Evolutionary conservation across 2,888 invertebrate genomes (phyloP), one percentile per base, ranked within the genome.

Genomic region (Matsumyia berberina): DNA sequence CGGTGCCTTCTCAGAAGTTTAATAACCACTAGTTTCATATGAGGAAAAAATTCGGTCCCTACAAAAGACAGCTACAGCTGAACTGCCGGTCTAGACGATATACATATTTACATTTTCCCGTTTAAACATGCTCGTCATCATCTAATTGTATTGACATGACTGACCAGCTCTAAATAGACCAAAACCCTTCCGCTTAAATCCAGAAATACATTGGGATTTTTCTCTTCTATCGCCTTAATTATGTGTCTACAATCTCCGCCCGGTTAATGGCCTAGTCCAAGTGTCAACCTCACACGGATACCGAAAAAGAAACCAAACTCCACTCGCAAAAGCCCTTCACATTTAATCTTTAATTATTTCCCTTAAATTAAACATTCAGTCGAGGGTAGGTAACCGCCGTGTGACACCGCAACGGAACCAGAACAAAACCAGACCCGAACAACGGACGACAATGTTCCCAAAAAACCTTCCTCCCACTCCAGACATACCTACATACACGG

Each of bases 261-360:
- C 19, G 42, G 39, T n/a, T 67, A 77, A 42, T 37, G 66, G 51
- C 35, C 55, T 12, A 67, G 17, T 58, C 74, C n/a, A 55, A 57
- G 37, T 58, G 51, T 67, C 66, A 33, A 66, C 58, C 57, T 31
- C 37, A 31, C 9, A 17, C n/a, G 39, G 9, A 58, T 46, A 11
- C 46, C 24, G 44, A 19, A 51, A 67, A 37, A 12, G 39, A 51
- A 69, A 67, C 53, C 33, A 33, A 55, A 51, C 24, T 31, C 67
- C 33, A 58, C 33, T n/a, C 35, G 29, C 42, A 51, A 37, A 60
- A 58, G 17, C 42, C 57, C 42, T n/a, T 42, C 66, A 82, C 62
- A 37, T 77, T 44, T 53, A 60, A 72, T 77, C 77, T 77, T 62
- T 77, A 77, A 82, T 82, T 77, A 77, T 60, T 72, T 82, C 77